phyloP scores from a whole-genome alignment of 2,888 invertebrate genomes.

The Meta bourneti region DNA sequence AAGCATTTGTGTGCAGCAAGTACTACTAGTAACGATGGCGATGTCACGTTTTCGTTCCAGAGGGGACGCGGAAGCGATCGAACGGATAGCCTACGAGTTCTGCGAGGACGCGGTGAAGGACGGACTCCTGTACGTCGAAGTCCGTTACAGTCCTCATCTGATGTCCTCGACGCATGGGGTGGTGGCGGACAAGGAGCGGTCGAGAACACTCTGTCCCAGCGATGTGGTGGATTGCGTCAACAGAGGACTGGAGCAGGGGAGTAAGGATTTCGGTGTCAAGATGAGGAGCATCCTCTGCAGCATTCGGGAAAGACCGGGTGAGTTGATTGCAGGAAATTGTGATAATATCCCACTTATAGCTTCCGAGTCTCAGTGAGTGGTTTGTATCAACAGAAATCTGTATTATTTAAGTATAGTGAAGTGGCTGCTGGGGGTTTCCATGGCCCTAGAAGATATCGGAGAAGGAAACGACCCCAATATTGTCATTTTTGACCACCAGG shows the following conservation, averaged over 20 bases:
- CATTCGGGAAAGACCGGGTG: constrained; percentile 81
- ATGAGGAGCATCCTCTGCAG: constrained; percentile 82
- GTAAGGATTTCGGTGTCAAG: constrained; percentile 82
- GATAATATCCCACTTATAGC: not conserved
- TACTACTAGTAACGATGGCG: too few species aligned
- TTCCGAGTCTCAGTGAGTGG: not conserved
- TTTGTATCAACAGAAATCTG: not conserved
- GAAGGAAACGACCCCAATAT: not conserved
- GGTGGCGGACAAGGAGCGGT: constrained; percentile 75
- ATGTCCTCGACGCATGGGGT: constrained; percentile 78
- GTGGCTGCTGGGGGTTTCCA: not conserved
- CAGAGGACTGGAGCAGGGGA: constrained; percentile 81
- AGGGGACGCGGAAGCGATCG: constrained; percentile 82
- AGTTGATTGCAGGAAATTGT: not conserved
- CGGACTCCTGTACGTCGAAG: constrained; percentile 83
- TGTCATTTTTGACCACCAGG: too few species aligned
- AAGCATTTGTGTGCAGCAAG: too few species aligned
- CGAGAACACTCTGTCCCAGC: constrained; percentile 55
- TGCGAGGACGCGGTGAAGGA: constrained; percentile 83
- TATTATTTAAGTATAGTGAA: not conserved
- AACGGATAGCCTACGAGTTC: constrained; percentile 83
- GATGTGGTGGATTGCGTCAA: constrained; percentile 81
- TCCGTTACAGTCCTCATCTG: constrained; percentile 82
- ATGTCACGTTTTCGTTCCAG: constrained; percentile 77
- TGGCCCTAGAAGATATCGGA: not conserved